These are phyloP conservation scores for Theonella swinhoei DNA, from an alignment of 37 sponge, comb jelly and placozoan species.

Conservation along the genomic window DNA sequence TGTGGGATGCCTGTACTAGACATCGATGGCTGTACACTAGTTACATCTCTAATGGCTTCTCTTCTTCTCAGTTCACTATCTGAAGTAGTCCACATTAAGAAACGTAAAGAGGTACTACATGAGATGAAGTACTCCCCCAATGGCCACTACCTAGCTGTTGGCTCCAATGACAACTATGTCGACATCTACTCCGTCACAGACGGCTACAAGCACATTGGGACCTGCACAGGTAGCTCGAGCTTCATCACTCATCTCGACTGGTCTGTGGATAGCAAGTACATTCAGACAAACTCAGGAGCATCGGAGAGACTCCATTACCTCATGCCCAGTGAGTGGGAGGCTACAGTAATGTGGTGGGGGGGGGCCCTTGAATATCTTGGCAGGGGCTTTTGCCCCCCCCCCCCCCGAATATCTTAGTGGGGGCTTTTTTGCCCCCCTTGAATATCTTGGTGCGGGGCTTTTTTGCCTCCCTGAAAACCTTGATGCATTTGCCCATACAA, in stretches of 20 bases:
- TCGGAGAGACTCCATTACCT: conserved; percentile 86
- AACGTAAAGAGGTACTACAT: conserved; percentile 91
- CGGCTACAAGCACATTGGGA: conserved; percentile 69
- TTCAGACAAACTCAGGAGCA: conserved; percentile 95
- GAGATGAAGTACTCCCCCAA: conserved; percentile 96
- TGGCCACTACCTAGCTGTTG: conserved; percentile 91
- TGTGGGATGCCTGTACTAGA: background rate
- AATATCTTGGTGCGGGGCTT: no score
- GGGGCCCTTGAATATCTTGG: no score
- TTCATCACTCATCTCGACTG: conserved; percentile 98
- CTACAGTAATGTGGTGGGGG: no score
- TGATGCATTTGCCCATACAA: no score
- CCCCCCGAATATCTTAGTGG: no score
- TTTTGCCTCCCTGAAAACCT: no score
- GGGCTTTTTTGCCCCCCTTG: no score
- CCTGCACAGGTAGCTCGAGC: conserved; percentile 85
- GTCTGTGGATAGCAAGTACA: conserved; percentile 81
- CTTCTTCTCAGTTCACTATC: conserved; percentile 57
- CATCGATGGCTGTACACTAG: no score
- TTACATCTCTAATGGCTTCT: background rate
- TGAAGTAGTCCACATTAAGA: conserved; percentile 56
- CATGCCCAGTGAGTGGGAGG: conserved; percentile 71
- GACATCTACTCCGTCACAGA: conserved; percentile 81
- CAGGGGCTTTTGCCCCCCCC: no score
- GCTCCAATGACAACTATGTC: conserved; percentile 95